Evolutionary conservation across 1,140 invertebrate genomes (phyloP), one percentile per base, ranked within the genome.

Genomic region (Mizuhopecten yessoensis): DNA sequence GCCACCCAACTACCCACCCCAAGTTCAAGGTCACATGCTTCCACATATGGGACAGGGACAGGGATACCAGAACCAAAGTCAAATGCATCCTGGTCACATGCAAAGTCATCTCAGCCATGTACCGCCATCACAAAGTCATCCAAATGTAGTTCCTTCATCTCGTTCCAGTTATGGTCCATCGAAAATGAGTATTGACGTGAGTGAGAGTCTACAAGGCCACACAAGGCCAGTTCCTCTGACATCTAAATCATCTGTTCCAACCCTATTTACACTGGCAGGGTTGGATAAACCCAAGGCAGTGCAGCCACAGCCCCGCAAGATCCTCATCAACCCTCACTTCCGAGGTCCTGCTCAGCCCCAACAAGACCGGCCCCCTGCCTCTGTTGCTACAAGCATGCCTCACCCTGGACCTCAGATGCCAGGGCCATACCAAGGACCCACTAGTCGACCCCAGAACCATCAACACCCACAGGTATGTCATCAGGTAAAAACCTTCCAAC

Each of bases 131-230:
- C 57, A 75, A 75, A 75, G 57, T 75, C n/a, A 75, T 20, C 45
- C 45, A 1, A 20, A 2, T 49, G 45, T 10, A 23, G 20, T 10
- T 49, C 20, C 15, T 5, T 49, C 15, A 39, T 13, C 36, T 39
- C 36, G 13, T 39, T 39, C 36, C 9, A 45, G 42, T 75, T n/a
- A 75, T 17, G 57, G 23, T 75, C 57, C 57, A 75, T 75, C 57
- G 29, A 75, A 75, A 75, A 17, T 75, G n/a, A 75, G 57, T 29
- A 75, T 75, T 29, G 57, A n/a, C 29, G 57, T 75, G 57, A 75
- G 57, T 75, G 57, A 75, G 57, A 75, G 57, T 75, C n/a, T 75
- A 75, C 57, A 75, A 75, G 57, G 57, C 17, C 57, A 75, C 57
- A 75, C 57, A 9, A 23, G 1, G 29, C 57, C 57, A 7, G 57